Evolutionary conservation across 2,797 vertebrate species (phyloP).

Genomic region (Borostomias antarcticus): DNA sequence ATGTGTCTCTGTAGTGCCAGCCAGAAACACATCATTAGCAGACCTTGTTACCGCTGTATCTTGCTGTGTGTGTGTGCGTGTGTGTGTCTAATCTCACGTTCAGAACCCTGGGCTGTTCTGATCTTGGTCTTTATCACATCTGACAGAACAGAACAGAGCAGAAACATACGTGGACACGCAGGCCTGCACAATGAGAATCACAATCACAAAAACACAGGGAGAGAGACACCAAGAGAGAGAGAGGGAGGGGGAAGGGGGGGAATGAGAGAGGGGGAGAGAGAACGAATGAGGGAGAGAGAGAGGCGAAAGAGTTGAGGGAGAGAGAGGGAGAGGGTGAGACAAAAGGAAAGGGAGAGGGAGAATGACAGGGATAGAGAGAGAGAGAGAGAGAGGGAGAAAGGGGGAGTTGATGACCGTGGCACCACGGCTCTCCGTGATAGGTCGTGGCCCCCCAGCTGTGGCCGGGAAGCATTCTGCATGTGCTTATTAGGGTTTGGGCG

Average conservation of each 20-base stretch:
- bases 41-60: constrained; percentile 11
- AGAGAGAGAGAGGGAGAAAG: neutral
- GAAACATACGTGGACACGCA: neutral
- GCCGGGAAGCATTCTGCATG: constrained; percentile 35
- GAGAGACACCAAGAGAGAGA: no score
- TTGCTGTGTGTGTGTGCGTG: constrained; percentile 17
- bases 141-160: constrained; percentile 55
- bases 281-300: neutral
- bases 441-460: constrained; percentile 22
- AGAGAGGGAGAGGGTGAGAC: neutral
- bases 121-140: constrained; percentile 52
- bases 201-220: no score
- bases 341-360: neutral
- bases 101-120: constrained; percentile 40
- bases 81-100: constrained; percentile 37
- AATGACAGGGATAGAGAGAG: neutral
- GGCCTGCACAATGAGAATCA: neutral
- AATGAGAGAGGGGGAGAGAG: neutral
- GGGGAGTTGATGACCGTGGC: constrained; percentile 20
- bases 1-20: neutral
- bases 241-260: neutral
- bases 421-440: constrained; percentile 35
- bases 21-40: constrained; percentile 1
- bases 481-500: constrained; percentile 61
- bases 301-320: neutral